Evolutionary conservation across 53 echinoderm and acorn worm species (phyloP).

Genomic region (Zoroaster sp.): DNA sequence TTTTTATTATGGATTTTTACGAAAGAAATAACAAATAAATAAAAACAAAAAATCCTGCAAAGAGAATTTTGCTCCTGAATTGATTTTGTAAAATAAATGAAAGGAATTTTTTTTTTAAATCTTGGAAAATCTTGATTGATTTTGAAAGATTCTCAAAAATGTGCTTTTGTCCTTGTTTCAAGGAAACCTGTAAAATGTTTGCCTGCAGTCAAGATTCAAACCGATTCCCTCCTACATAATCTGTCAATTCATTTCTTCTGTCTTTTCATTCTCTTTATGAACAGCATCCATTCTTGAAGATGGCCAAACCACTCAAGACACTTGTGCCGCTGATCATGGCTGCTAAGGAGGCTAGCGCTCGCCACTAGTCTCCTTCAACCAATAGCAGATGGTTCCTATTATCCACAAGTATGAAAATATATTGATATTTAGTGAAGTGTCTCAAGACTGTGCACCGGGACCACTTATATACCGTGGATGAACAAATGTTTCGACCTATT

Average conservation of each 20-base stretch:
- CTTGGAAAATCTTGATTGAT: no score
- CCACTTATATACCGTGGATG: not conserved
- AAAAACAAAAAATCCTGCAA: no score
- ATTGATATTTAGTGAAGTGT: not conserved
- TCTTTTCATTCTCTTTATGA: conserved; percentile 2
- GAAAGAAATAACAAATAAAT: no score
- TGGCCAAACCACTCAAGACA: conserved; percentile 86
- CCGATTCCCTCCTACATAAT: no score
- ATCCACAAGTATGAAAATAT: not conserved
- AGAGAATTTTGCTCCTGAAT: no score
- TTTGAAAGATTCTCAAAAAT: no score
- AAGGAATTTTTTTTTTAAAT: no score
- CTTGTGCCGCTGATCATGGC: conserved; percentile 89
- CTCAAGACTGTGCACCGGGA: not conserved
- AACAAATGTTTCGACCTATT: no score
- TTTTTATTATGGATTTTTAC: no score
- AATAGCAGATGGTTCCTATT: not conserved
- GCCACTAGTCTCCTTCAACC: not conserved
- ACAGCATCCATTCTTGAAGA: conserved; percentile 97
- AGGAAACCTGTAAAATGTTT: not conserved
- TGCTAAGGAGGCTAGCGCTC: conserved; percentile 81
- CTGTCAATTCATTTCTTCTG: not conserved
- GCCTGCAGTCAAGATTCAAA: not conserved
- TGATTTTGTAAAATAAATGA: no score
- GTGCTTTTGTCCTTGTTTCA: no score